Evolutionary conservation across 2,113 vertebrate species (phyloP), one percentile per base, ranked within the genome.

Genomic region (Typhlomys cinereus): DNA sequence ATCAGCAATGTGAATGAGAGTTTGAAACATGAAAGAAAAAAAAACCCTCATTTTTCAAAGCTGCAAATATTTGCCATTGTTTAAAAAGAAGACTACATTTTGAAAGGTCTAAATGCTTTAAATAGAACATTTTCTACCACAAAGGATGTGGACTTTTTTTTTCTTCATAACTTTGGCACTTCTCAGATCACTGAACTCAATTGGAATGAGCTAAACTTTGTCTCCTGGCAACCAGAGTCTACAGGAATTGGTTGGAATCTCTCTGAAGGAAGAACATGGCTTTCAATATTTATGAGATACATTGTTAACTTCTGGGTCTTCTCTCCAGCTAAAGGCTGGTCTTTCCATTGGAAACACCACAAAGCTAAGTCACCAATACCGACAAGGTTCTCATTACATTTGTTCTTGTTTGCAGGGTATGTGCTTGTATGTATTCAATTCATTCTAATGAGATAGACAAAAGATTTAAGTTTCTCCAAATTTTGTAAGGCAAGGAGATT

Each of bases 271-370:
- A 92, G 46, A 93, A 17, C 34, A 54, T 4, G 5, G 34, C 89
- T 75, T 86, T 95, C 80, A 94, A 85, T 96, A 95, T 96, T 90
- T 88, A 93, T 93, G 76, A 94, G 85, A 41, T 73, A 61, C 82
- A 75, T 36, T 80, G 78, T 89, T 76, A 80, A 62, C 70, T 69
- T n/a, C 15, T 79, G 25, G 7, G 36, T 73, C 64, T 57, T 66
- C 44, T 80, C 29, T 83, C 59, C 29, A 80, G 34, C 44, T 76
- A 80, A 94, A 82, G 12, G 0, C 13, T 76, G 48, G 48, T 4
- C 2, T 76, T 75, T 21, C 20, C 85, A 36, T 13, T 78, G 23
- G 92, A 91, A 89, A 95, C 3, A 64, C 11, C 21, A 66, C 57
- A 44, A 74, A 87, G 75, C 74, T 80, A 88, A 92, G 75, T 50